Evolutionary conservation across 2,797 vertebrate species (phyloP), one percentile per base, ranked within the genome.

Genomic region (Amniataba percoides): DNA sequence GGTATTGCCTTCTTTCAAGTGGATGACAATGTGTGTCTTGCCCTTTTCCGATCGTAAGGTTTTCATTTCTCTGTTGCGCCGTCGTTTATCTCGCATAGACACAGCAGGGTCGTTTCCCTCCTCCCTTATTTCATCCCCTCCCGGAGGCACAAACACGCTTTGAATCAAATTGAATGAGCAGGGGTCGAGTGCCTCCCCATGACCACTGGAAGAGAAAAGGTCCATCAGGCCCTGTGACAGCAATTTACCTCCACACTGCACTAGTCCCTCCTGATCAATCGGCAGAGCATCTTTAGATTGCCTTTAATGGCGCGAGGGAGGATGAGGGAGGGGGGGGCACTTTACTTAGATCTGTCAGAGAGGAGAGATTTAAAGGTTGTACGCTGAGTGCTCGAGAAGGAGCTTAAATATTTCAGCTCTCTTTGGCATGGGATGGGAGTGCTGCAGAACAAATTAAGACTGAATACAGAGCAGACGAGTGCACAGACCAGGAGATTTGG

Each of bases 241-340:
- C 87, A 84, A 92, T 92, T 92, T 90, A 89, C 80, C 87, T 90
- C 88, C 84, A 67, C 73, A 36, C 68, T 83, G 77, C 49, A 60
- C 78, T 49, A 58, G 73, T 87, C 77, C 55, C 69, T 78, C 83
- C 86, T 88, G 88, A 94, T 94, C 92, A 93, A 87, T 91, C 19
- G 71, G 66, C 53, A 71, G 83, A 83, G 82, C 85, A 82, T 91
- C 87, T 87, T 92, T 85, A 90, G 88, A 93, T 93, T 84, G 87
- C 85, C 77, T 90, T 92, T 94, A 93, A 91, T 92, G 83, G 87
- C 25, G 49, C 0, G 18, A 76, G 71, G 61, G 77, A 42, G 78
- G 27, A 31, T 31, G 27, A 31, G 27, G 27, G 5, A 5, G 27
- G 27, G 34, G 80, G 72, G 58, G 65, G 70, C 61, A 72, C 76